Base-by-base conservation (phyloP, 2,113 vertebrate species). In the Thryonomys swinderianus region DNA sequence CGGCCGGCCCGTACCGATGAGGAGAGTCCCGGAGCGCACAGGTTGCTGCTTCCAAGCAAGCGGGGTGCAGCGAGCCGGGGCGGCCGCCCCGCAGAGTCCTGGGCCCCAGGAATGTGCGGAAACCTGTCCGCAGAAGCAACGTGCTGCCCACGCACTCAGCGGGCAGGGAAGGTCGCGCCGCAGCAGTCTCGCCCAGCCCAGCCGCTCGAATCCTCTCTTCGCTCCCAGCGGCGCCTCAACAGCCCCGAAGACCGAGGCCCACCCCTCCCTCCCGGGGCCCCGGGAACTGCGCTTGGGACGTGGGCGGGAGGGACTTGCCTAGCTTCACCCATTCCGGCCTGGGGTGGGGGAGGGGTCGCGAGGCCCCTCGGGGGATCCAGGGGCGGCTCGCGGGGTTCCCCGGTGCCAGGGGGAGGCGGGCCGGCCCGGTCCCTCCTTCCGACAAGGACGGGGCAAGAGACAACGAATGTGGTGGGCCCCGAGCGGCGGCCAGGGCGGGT, bases 31-130 rank as follows among this genome's bases (percentile, higher is more conserved):
- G 59, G n/a, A 48, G 32, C 8, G 2, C 61, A 1, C 32, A 25
- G 81, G 17, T 55, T 88, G 40, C 48, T 71, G 45, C 25, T 94
- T 95, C 69, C 84, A 91, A 95, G 76, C 57, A 93, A 66, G 81
- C 64, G 37, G 64, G 76, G 62, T 25, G 18, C 20, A 14, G 2
- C 20, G 37, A 79, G 51, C 5, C n/a, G 53, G 25, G 4, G 51
- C n/a, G 61, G 61, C 53, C 45, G 21, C n/a, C 64, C 55, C 21
- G 74, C 87, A 86, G 84, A 59, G 83, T 25, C 14, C 30, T 51
- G 21, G 62, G 53, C 45, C 37, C 5, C 61, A n/a, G 81, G 84
- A 94, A 91, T 80, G 51, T 62, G 78, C 76, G 67, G 85, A 86
- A 85, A 89, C 69, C 9, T 16, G 59, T 30, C 85, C 89, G 88